phyloP scores from a whole-genome alignment of 64 coral and sea anemone species.

The Actinia equina region DNA sequence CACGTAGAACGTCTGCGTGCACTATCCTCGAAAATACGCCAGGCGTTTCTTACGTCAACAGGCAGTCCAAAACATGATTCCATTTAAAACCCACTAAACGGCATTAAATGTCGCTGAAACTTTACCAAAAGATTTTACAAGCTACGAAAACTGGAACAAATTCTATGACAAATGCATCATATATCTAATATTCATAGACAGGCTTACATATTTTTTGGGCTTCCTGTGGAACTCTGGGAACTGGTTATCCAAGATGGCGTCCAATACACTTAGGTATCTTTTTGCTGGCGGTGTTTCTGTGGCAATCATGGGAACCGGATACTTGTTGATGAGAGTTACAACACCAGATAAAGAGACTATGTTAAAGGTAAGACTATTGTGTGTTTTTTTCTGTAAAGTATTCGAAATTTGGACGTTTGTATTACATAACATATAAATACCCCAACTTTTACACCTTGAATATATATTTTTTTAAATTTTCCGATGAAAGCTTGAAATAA shows the following conservation, averaged over 20 bases:
- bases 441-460: background rate
- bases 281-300: background rate
- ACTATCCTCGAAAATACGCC: background rate
- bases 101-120: too few species aligned
- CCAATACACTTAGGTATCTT: background rate
- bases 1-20: background rate
- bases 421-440: background rate
- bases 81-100: too few species aligned
- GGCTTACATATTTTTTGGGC: background rate
- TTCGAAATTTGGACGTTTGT: background rate
- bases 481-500: too few species aligned
- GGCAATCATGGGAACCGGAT: constrained; percentile 19
- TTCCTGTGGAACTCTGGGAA: background rate
- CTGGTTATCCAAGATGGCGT: constrained; percentile 1
- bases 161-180: too few species aligned
- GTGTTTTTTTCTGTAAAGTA: background rate
- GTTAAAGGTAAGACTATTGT: constrained; percentile 15
- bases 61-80: background rate
- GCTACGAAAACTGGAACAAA: too few species aligned
- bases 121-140: too few species aligned
- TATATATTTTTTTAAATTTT: too few species aligned
- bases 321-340: constrained; percentile 20
- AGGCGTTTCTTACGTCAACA: background rate
- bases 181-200: too few species aligned
- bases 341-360: constrained; percentile 23